These are phyloP conservation scores for Neogale vison DNA, from an alignment of 2,113 vertebrate genomes.

Conservation along the genomic window DNA sequence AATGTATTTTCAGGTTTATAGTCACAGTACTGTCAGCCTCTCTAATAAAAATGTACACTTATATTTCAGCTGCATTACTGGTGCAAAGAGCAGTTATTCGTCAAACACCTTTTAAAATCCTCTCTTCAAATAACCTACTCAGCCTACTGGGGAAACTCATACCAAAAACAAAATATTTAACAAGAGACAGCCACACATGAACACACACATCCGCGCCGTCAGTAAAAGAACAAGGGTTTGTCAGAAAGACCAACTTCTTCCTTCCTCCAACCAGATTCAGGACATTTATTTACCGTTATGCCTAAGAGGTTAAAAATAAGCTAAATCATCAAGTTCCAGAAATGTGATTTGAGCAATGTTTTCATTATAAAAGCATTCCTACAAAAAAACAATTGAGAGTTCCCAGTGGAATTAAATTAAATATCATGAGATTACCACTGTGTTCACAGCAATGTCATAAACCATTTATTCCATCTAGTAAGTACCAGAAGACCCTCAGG, in stretches of 20 bases:
- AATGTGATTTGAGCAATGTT: background rate
- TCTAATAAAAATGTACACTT: background rate
- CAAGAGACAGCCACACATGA: background rate
- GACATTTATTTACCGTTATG: background rate
- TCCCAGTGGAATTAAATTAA: background rate
- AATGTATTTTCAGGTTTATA: background rate
- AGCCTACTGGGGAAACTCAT: background rate
- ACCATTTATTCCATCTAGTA: background rate
- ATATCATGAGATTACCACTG: background rate
- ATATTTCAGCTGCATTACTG: background rate
- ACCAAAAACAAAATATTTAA: background rate
- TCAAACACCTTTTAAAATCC: background rate
- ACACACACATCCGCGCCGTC: background rate
- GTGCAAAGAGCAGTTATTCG: background rate
- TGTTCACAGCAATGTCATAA: background rate
- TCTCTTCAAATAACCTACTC: constrained; percentile 1
- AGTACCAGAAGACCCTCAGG: background rate
- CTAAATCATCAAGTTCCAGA: background rate
- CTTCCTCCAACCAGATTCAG: background rate
- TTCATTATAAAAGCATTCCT: background rate
- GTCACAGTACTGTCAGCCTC: background rate
- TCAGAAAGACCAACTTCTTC: background rate
- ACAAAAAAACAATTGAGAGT: background rate
- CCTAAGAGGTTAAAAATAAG: background rate
- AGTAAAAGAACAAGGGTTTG: background rate